These are phyloP conservation scores for Rhagoletis zephyria DNA, from an alignment of 1,140 invertebrate species.

Conservation along the genomic window DNA sequence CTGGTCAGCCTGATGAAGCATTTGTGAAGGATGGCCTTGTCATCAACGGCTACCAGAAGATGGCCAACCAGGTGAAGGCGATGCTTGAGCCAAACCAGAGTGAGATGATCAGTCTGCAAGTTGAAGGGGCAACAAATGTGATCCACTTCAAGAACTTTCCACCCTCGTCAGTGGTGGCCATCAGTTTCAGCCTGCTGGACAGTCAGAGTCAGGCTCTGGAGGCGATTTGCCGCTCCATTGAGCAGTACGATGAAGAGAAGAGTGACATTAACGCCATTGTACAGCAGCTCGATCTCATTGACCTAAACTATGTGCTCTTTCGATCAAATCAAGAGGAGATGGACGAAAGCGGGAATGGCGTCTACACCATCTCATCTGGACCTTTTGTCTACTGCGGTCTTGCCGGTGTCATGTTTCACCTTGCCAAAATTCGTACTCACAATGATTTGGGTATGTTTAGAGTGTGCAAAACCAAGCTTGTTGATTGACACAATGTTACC, in stretches of 20 bases:
- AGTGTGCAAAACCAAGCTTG: no score
- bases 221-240: conserved; percentile 73
- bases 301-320: conserved; percentile 90
- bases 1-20: no score
- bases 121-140: no score
- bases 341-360: conserved; percentile 84
- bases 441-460: no score
- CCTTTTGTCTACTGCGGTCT: conserved; percentile 92
- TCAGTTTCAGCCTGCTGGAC: conserved; percentile 77
- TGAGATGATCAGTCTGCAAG: no score
- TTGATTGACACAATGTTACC: no score
- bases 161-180: no score
- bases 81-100: no score
- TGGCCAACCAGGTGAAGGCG: no score
- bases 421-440: conserved; percentile 84
- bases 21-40: no score
- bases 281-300: conserved; percentile 82
- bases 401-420: conserved; percentile 87
- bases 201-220: conserved; percentile 80
- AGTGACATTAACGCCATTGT: conserved; percentile 77
- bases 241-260: conserved; percentile 74
- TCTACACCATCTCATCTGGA: conserved; percentile 92
- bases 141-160: no score
- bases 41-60: no score
- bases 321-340: conserved; percentile 92